Base-by-base conservation (phyloP, 2,797 vertebrate species). In the Todus mexicanus region DNA sequence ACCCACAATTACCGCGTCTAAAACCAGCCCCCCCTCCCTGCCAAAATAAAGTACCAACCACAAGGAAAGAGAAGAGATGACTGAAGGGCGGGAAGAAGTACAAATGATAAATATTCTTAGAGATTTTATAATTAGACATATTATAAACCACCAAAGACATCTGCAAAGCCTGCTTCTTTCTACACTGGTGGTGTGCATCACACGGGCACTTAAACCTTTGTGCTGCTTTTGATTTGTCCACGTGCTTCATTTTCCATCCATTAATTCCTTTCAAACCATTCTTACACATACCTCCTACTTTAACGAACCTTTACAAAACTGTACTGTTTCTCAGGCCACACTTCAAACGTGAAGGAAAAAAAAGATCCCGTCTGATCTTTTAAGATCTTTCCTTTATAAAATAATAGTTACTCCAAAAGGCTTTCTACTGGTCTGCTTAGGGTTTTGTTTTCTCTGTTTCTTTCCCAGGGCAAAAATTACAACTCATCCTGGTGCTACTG, bases 381-480 rank as follows among this genome's bases (percentile, higher is more conserved):
- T 87, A n/a, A 87, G 50, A 51, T 68, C 35, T 47, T 89, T 74
- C 53, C 33, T 68, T 68, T 77, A 83, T 64, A 79, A 87, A 87
- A 79, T 22, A 82, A 76, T 37, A 45, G 7, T 42, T 84, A 71
- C 40, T 93, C 38, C 35, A 33, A 83, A 93, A 69, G 35, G 19
- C 11, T 92, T 90, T 94, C 73, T 85, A 47, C 47, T 87, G 69
- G 35, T 60, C 61, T 75, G 68, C 80, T 83, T 80, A 90, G 51
- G 27, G 43, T 94, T 96, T 91, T 91, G 45, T 78, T 93, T 95
- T 61, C 50, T 66, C 40, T 40, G 8, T 37, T 91, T 92, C 66
- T 94, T 92, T 95, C 84, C 64, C 38, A 65, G 50, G 93, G 87
- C 85, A 96, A 96, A 96, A 95, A 88, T 68, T 84, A 66, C 90